Evolutionary conservation across 2,797 vertebrate genomes (phyloP).

Genomic region (Syndactyla subalaris): DNA sequence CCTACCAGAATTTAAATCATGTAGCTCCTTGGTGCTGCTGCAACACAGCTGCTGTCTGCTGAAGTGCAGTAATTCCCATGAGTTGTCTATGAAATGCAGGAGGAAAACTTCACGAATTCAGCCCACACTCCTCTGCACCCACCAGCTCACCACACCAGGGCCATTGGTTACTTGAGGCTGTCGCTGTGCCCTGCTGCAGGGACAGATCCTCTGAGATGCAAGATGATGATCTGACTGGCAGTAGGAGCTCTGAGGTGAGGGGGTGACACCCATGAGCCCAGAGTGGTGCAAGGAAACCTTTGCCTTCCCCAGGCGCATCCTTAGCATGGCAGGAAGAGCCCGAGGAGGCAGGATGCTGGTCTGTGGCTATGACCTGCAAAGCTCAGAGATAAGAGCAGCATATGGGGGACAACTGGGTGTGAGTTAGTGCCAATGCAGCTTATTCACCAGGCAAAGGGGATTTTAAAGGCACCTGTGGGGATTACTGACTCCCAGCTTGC

Average conservation of each 20-base stretch:
- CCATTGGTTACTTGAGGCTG: neutral
- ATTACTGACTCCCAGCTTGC: neutral
- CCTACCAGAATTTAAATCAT: neutral
- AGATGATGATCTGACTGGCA: neutral
- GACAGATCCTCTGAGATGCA: neutral
- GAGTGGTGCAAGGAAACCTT: neutral
- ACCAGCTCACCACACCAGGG: neutral
- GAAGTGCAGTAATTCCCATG: neutral
- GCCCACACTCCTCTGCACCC: neutral
- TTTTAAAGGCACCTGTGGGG: neutral
- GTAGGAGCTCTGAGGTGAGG: neutral
- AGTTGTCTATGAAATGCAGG: neutral
- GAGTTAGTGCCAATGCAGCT: neutral
- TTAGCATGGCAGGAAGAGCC: neutral
- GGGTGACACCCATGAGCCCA: fast-evolving
- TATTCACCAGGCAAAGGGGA: neutral
- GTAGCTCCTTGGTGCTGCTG: neutral
- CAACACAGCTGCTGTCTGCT: neutral
- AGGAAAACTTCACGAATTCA: neutral
- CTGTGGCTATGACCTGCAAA: neutral
- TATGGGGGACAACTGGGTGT: neutral
- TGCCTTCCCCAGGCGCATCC: neutral
- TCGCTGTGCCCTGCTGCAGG: fast-evolving
- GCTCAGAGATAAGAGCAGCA: neutral
- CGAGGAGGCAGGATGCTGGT: fast-evolving